Conservation (phyloP, 2,113 vertebrate species). For the Eretmochelys imbricata region DNA sequence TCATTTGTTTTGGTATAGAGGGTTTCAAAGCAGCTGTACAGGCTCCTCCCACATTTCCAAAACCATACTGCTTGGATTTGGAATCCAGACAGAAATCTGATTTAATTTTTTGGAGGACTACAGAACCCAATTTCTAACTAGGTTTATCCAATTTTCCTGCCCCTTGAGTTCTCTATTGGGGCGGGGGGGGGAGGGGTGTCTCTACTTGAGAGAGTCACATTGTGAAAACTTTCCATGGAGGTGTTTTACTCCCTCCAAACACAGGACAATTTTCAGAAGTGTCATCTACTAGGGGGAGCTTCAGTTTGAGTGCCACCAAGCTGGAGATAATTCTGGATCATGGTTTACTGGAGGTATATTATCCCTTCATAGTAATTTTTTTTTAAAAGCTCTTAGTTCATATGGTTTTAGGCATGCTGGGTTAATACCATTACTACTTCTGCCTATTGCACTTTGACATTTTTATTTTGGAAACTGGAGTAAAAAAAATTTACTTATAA, state of each 20-base stretch:
- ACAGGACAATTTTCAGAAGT: not conserved
- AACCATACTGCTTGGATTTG: no score
- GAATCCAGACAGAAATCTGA: no score
- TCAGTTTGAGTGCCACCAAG: not conserved
- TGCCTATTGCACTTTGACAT: not conserved
- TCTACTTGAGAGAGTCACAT: not conserved
- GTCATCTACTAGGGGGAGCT: not conserved
- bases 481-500: not conserved
- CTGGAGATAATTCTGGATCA: not conserved
- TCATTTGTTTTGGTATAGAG: no score
- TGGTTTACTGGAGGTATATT: not conserved
- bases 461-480: not conserved
- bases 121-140: no score
- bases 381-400: not conserved
- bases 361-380: not conserved
- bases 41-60: no score
- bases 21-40: no score
- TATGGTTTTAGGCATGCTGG: not conserved
- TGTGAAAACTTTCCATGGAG: not conserved
- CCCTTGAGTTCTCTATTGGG: not conserved
- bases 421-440: not conserved
- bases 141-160: no score
- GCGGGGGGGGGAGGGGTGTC: not conserved
- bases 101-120: no score
- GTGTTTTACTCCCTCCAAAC: not conserved